phyloP scores from a whole-genome alignment of 2,113 vertebrate genomes.

The Speoplatyrhinus poulsoni region DNA sequence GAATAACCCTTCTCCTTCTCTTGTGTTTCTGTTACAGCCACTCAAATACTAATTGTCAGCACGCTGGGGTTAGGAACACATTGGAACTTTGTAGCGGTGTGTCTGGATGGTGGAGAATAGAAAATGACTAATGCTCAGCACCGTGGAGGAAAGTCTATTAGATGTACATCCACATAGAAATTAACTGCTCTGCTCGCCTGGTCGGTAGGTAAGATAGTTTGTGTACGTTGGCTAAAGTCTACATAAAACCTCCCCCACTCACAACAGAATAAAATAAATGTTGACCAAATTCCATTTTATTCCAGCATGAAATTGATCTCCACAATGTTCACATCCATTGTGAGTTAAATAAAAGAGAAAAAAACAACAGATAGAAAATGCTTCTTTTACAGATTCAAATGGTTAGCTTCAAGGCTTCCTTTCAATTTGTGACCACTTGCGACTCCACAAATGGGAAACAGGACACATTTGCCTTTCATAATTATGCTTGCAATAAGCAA shows the following conservation, averaged over 20 bases:
- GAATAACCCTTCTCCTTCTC: not conserved
- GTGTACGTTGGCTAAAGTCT: not conserved
- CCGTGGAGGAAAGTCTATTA: constrained; percentile 27
- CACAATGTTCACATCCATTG: constrained; percentile 50
- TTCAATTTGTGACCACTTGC: too few species aligned
- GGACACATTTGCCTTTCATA: constrained; percentile 16
- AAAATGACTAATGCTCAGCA: constrained; percentile 5
- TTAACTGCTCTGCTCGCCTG: constrained; percentile 48
- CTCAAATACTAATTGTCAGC: constrained; percentile 30
- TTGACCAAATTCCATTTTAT: constrained; percentile 55
- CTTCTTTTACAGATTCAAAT: constrained; percentile 3
- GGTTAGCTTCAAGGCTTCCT: constrained; percentile 19
- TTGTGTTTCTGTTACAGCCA: constrained; percentile 20
- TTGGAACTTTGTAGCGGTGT: constrained; percentile 21
- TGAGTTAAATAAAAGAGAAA: constrained; percentile 66
- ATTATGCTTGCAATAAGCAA: constrained; percentile 29
- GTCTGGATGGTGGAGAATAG: constrained; percentile 16
- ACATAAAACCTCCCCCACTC: not conserved
- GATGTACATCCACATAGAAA: constrained; percentile 30
- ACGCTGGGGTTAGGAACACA: not conserved
- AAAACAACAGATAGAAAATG: constrained; percentile 57
- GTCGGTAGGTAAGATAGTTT: constrained; percentile 1
- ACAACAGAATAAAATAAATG: not conserved
- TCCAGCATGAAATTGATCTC: constrained; percentile 56
- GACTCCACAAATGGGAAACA: constrained; percentile 10